Evolutionary conservation across 2,113 vertebrate genomes (phyloP).

Genomic region (Semicossyphus pulcher): DNA sequence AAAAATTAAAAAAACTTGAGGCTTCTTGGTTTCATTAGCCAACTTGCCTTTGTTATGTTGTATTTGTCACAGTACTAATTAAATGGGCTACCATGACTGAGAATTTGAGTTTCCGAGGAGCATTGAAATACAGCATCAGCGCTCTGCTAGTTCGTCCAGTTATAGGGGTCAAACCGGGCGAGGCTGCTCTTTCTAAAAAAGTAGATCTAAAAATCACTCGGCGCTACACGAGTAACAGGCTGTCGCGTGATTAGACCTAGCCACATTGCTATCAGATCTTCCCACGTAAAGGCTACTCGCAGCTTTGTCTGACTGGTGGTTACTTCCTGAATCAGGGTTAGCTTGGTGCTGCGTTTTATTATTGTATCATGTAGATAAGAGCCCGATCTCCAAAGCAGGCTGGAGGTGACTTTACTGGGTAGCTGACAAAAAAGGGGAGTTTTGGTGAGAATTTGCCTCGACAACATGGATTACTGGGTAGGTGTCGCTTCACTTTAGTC

Average conservation of each 20-base stretch:
- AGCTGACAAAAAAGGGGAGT: conserved; percentile 19
- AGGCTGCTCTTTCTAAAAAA: accelerated
- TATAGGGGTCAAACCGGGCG: neutral
- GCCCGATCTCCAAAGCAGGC: conserved; percentile 30
- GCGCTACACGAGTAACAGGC: accelerated
- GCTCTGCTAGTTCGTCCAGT: conserved; percentile 7
- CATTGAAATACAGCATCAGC: conserved; percentile 5
- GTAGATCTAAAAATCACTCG: conserved; percentile 11
- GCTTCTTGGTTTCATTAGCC: too few species aligned
- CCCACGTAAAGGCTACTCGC: conserved; percentile 18
- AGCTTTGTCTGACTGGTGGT: neutral
- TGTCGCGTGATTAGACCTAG: accelerated
- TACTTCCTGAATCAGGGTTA: conserved; percentile 79
- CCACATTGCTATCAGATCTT: conserved; percentile 33
- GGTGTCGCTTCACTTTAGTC: conserved; percentile 40
- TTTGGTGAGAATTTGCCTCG: conserved; percentile 33
- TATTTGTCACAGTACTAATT: too few species aligned
- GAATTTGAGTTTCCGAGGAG: neutral
- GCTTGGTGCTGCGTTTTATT: conserved; percentile 50
- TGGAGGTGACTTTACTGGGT: conserved; percentile 47
- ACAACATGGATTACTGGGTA: conserved; percentile 83
- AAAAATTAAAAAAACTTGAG: too few species aligned
- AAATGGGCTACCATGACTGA: too few species aligned
- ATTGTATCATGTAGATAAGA: conserved; percentile 72
- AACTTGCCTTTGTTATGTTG: neutral